Percentiles rank a stretch among this genome's conserved stretches.
These are phyloP conservation scores for Drosophila setifemur DNA, from an alignment of 1,140 invertebrate species.

Conservation along the genomic window DNA sequence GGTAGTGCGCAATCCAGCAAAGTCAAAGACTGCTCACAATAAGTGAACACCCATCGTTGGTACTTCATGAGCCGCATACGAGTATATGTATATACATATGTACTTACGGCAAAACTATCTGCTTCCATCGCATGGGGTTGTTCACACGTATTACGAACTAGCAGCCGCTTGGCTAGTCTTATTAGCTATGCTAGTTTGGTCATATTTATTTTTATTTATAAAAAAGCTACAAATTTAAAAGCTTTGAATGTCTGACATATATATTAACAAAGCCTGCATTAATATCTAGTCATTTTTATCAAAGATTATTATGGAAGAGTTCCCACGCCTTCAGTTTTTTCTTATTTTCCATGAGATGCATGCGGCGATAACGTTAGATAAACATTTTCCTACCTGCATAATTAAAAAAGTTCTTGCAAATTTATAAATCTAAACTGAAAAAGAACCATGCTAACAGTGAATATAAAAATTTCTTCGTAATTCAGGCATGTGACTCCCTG, in stretches of 20 bases:
- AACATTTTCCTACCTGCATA: slow-evolving; percentile 41
- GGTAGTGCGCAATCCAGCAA: slow-evolving; percentile 12
- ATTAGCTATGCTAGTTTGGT: slow-evolving; percentile 34
- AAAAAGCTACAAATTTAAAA: too few relatives aligned
- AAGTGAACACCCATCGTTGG: background rate
- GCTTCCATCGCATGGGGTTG: background rate
- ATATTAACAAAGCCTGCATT: too few relatives aligned
- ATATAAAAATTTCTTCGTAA: too few relatives aligned
- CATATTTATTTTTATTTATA: slow-evolving; percentile 20
- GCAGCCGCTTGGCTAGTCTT: background rate
- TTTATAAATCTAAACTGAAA: background rate
- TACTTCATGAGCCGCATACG: too few relatives aligned
- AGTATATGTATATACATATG: too few relatives aligned
- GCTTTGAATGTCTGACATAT: too few relatives aligned
- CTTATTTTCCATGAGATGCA: slow-evolving; percentile 38
- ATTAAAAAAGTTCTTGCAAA: slow-evolving; percentile 21
- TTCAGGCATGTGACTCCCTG: background rate
- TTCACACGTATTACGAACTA: background rate
- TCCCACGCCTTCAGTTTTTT: slow-evolving; percentile 12
- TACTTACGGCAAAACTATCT: slow-evolving; percentile 15
- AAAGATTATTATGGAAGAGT: too few relatives aligned
- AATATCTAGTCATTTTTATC: slow-evolving; percentile 13
- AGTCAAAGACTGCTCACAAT: slow-evolving; percentile 32
- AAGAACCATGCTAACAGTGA: too few relatives aligned
- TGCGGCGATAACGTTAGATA: slow-evolving; percentile 29